phyloP scores from a whole-genome alignment of 2,113 vertebrate species.

The Notothenia rossii region DNA sequence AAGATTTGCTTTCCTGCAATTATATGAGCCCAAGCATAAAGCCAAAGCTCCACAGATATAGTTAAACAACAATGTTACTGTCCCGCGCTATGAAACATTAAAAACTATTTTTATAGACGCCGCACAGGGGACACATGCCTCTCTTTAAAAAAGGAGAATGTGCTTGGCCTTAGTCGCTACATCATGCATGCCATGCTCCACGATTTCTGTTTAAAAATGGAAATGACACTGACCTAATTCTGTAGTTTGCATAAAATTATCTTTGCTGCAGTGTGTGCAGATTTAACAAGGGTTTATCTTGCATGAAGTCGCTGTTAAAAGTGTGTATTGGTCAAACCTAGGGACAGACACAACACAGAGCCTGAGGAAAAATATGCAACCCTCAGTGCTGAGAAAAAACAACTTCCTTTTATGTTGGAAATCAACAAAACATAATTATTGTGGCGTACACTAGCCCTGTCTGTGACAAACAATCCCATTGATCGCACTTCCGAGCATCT shows the following conservation, averaged over 20 bases:
- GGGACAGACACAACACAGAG: not conserved
- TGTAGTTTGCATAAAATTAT: not conserved
- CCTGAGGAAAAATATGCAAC: too few species aligned
- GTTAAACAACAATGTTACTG: not conserved
- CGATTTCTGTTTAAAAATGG: slow-evolving; percentile 30
- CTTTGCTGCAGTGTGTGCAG: slow-evolving; percentile 12
- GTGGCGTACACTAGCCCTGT: not conserved
- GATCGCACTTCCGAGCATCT: slow-evolving; percentile 19
- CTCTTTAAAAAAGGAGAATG: too few species aligned
- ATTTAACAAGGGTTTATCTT: too few species aligned
- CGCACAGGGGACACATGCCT: not conserved
- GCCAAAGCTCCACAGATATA: not conserved
- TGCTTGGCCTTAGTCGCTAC: not conserved
- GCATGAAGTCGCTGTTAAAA: not conserved
- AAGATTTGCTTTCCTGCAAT: not conserved
- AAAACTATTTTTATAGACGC: not conserved
- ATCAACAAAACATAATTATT: not conserved
- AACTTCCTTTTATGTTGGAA: too few species aligned
- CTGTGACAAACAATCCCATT: slow-evolving; percentile 18
- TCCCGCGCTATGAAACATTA: not conserved
- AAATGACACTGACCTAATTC: slow-evolving; percentile 1
- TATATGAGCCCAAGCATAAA: not conserved
- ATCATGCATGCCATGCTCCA: not conserved
- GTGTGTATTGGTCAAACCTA: not conserved
- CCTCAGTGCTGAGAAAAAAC: too few species aligned